Conservation (phyloP, 2,888 invertebrate genomes). For the Steinernema hermaphroditum region DNA sequence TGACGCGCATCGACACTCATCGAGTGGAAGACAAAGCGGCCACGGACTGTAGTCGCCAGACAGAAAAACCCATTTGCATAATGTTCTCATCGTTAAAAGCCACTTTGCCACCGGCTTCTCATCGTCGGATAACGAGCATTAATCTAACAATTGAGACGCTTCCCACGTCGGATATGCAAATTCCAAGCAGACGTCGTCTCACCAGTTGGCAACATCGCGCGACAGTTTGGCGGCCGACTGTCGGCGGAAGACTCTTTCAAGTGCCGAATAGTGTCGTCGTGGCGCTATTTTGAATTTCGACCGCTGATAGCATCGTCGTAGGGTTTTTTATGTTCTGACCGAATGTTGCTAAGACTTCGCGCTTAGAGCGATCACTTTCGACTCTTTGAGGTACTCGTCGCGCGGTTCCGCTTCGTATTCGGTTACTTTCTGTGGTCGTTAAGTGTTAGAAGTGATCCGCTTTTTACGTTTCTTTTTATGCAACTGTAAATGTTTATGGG, state of each 20-base stretch:
- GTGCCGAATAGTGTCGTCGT: neutral
- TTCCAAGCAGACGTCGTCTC: neutral
- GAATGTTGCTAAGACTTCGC: slow-evolving; percentile 5
- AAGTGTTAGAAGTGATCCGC: neutral
- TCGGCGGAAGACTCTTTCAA: slow-evolving; percentile 14
- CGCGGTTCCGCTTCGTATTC: neutral
- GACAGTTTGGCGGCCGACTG: neutral
- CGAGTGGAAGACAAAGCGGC: neutral
- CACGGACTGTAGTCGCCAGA: neutral
- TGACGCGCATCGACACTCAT: slow-evolving; percentile 28
- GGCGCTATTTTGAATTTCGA: slow-evolving; percentile 23
- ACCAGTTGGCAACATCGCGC: slow-evolving; percentile 4
- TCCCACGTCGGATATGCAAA: neutral
- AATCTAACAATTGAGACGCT: slow-evolving; percentile 1
- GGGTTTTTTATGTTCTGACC: slow-evolving; percentile 15
- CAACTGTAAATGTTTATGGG: too few species aligned
- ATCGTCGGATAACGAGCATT: slow-evolving; percentile 18
- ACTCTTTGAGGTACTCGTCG: slow-evolving; percentile 1
- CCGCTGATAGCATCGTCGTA: slow-evolving; percentile 25
- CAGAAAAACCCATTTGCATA: slow-evolving; percentile 13
- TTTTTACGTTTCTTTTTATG: too few species aligned
- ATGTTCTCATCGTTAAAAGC: slow-evolving; percentile 27
- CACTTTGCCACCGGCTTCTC: slow-evolving; percentile 26
- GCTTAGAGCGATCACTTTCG: neutral
- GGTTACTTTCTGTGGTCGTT: neutral